phyloP scores from a whole-genome alignment of 2,797 vertebrate species.

The Micrastur ruficollis region DNA sequence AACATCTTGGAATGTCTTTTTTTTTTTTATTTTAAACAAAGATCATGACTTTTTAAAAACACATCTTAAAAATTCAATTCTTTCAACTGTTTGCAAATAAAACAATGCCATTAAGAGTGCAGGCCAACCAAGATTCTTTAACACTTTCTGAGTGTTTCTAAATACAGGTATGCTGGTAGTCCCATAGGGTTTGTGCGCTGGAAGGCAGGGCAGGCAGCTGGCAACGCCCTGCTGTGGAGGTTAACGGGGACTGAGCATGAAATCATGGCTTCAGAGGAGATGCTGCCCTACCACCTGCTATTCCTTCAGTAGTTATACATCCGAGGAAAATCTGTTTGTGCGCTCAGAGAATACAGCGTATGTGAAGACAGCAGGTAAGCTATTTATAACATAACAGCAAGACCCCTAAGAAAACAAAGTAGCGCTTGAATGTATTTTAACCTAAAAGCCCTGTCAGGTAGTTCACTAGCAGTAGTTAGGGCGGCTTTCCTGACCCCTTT shows the following conservation, averaged over 20 bases:
- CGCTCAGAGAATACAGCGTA: background rate
- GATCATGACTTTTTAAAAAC: background rate
- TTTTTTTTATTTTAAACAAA: background rate
- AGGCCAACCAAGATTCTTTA: background rate
- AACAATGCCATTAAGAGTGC: background rate
- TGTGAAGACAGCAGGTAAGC: background rate
- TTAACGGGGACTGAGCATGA: background rate
- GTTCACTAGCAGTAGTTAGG: background rate
- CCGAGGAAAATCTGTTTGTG: background rate
- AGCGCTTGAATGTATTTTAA: background rate
- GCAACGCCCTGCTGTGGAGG: background rate
- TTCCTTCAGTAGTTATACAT: fast-evolving
- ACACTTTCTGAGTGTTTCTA: background rate
- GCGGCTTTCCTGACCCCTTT: background rate
- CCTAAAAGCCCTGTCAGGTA: background rate
- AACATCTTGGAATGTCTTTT: background rate
- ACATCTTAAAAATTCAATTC: background rate
- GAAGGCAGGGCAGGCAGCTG: background rate
- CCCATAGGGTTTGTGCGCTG: background rate
- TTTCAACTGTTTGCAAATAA: background rate
- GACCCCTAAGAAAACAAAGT: background rate
- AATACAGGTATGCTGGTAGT: background rate
- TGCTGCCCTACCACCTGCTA: background rate
- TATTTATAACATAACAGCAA: background rate
- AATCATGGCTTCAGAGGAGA: background rate